Conservation (phyloP, 2,888 invertebrate species). For the Smittia sp. region DNA sequence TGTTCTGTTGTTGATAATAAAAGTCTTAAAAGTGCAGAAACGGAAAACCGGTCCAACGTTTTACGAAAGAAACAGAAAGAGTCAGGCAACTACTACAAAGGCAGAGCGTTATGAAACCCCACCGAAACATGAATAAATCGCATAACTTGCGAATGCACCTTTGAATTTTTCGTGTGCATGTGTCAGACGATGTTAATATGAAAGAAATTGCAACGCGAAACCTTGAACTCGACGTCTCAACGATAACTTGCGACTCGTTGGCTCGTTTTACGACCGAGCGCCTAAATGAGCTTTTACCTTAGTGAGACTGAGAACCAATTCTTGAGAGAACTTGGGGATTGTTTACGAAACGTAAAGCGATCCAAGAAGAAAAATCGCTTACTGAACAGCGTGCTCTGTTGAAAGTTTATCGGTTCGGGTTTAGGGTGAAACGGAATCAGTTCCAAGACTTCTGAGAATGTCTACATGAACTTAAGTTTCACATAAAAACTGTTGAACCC, state of each 20-base stretch:
- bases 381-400: too few species aligned
- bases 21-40: background rate
- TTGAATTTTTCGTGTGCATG: background rate
- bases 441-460: too few species aligned
- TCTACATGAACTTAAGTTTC: too few species aligned
- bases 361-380: too few species aligned
- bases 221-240: slow-evolving; percentile 14
- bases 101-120: background rate
- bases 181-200: background rate
- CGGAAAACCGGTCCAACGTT: background rate
- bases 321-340: too few species aligned
- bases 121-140: background rate
- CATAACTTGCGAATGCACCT: background rate
- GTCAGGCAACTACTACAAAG: background rate
- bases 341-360: too few species aligned
- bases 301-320: too few species aligned
- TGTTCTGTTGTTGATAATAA: background rate
- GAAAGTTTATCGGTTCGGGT: too few species aligned
- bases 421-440: too few species aligned
- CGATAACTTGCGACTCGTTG: background rate
- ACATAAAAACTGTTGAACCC: too few species aligned
- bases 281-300: too few species aligned
- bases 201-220: background rate
- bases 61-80: background rate
- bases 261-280: too few species aligned